phyloP scores from a whole-genome alignment of 2,888 invertebrate genomes.

The Pyrgus malvae region DNA sequence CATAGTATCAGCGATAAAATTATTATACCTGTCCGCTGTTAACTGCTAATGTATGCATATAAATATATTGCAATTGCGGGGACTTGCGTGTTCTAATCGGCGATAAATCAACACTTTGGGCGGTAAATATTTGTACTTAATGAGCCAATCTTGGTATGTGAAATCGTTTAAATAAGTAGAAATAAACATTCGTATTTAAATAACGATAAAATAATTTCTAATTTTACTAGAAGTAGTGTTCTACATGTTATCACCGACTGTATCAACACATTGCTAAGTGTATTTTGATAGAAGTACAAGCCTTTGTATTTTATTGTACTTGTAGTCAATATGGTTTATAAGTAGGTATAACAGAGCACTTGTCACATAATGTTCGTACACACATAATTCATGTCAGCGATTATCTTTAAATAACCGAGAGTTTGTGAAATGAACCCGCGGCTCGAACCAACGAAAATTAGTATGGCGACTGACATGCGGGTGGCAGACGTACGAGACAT shows the following conservation, averaged over 20 bases:
- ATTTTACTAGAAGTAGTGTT: no score
- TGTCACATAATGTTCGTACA: constrained; percentile 37
- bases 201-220: not conserved
- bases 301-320: constrained; percentile 31
- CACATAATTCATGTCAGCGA: constrained; percentile 38
- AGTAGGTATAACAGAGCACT: constrained; percentile 36
- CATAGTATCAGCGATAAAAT: constrained; percentile 23
- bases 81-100: constrained; percentile 20
- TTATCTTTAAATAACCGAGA: constrained; percentile 46
- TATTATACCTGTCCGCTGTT: constrained; percentile 19
- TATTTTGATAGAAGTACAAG: constrained; percentile 10
- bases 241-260: not conserved
- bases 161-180: not conserved
- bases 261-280: constrained; percentile 12
- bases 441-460: constrained; percentile 44
- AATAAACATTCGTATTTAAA: not conserved
- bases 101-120: constrained; percentile 29
- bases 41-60: constrained; percentile 13
- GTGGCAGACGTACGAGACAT: constrained; percentile 53
- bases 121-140: constrained; percentile 16
- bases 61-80: constrained; percentile 3
- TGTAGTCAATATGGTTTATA: no score
- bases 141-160: constrained; percentile 1
- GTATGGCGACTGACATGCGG: constrained; percentile 55
- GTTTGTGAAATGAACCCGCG: constrained; percentile 41